Percentiles rank a stretch among this genome's conserved stretches.
Conservation (phyloP, 2,113 vertebrate genomes). For the Panthera leo region DNA sequence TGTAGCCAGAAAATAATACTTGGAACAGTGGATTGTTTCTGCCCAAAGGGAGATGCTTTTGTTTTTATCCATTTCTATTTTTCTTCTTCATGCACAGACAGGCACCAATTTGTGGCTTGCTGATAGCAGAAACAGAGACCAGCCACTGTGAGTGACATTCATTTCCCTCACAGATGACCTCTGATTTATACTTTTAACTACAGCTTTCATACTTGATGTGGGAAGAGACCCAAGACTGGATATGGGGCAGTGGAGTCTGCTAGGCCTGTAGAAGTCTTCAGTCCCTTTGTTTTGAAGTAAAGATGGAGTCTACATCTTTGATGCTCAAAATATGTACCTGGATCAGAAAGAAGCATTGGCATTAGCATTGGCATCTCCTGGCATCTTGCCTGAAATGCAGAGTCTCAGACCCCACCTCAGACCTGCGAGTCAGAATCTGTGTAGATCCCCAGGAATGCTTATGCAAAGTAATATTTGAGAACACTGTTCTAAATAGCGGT, state of each 20-base stretch:
- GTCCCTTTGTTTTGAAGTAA: neutral
- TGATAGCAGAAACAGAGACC: constrained; percentile 47
- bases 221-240: neutral
- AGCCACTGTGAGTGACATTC: constrained; percentile 30
- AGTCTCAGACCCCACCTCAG: neutral
- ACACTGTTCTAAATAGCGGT: neutral
- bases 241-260: neutral
- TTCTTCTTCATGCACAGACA: constrained; percentile 60
- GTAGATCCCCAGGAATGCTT: neutral
- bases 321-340: neutral
- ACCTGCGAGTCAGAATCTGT: neutral
- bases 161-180: constrained; percentile 44
- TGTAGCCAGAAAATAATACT: constrained; percentile 43
- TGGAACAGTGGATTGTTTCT: constrained; percentile 36
- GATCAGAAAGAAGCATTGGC: too few relatives aligned
- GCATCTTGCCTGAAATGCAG: neutral
- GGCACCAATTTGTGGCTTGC: constrained; percentile 44
- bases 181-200: constrained; percentile 45
- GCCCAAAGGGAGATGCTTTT: constrained; percentile 46
- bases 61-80: constrained; percentile 64
- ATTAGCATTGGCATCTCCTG: neutral
- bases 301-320: neutral
- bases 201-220: neutral
- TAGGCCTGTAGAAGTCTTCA: neutral
- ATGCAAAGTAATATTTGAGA: neutral